Evolutionary conservation across 2,113 vertebrate genomes (phyloP).

Genomic region (Colius striatus): DNA sequence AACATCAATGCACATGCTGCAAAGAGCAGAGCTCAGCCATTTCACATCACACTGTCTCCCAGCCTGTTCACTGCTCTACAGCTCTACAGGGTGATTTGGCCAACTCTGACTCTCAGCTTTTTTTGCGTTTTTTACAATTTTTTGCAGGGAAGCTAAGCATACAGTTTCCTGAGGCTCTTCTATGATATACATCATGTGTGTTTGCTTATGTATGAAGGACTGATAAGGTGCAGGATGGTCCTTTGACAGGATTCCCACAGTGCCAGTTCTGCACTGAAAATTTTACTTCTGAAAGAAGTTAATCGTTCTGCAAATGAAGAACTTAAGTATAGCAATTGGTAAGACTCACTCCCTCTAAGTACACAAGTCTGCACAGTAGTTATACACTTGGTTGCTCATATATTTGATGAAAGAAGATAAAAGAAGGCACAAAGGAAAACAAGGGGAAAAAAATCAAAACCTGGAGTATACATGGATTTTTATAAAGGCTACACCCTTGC

Average conservation of each 20-base stretch:
- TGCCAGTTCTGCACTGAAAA: background rate
- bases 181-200: background rate
- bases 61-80: background rate
- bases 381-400: background rate
- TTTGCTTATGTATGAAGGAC: background rate
- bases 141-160: background rate
- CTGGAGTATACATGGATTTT: background rate
- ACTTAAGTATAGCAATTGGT: background rate
- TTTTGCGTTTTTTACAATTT: too few relatives aligned
- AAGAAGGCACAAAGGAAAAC: background rate
- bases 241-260: background rate
- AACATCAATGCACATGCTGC: accelerated
- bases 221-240: background rate
- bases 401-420: background rate
- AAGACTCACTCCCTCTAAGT: background rate
- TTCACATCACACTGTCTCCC: too few relatives aligned
- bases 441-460: background rate
- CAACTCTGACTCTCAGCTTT: background rate
- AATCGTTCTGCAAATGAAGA: background rate
- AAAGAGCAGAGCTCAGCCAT: accelerated
- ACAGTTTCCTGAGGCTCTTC: background rate
- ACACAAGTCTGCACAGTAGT: background rate
- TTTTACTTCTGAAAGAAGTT: background rate
- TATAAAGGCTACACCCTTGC: background rate
- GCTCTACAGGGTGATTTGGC: background rate